Evolutionary conservation across 2,113 vertebrate species (phyloP).

Genomic region (Solenodon paradoxus): DNA sequence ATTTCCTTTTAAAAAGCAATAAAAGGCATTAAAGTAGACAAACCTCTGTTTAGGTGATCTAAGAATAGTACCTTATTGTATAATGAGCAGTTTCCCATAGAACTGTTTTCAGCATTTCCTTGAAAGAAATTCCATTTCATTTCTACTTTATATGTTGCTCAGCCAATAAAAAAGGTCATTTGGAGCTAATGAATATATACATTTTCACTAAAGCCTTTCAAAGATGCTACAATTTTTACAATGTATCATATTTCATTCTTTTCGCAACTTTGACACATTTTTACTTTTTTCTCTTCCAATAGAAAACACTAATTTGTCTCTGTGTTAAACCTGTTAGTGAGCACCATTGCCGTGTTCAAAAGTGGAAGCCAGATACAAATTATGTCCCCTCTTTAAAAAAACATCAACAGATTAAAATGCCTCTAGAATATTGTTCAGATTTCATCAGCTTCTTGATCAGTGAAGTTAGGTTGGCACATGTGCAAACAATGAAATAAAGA

Average conservation of each 20-base stretch:
- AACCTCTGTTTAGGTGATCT: conserved; percentile 49
- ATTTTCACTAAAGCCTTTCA: conserved; percentile 26
- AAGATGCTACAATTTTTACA: background rate
- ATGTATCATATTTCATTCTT: background rate
- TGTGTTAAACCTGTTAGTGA: background rate
- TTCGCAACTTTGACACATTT: background rate
- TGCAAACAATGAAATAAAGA: conserved; percentile 37
- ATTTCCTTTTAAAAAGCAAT: background rate
- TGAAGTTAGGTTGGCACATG: background rate
- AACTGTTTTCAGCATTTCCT: conserved; percentile 45
- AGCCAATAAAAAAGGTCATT: conserved; percentile 22
- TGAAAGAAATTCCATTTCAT: conserved; percentile 64
- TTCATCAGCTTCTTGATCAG: background rate
- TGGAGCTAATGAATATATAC: background rate
- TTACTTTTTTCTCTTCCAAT: background rate
- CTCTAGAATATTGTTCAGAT: background rate
- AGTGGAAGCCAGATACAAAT: background rate
- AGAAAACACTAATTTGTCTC: background rate
- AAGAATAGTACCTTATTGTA: conserved; percentile 52
- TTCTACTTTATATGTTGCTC: conserved; percentile 56
- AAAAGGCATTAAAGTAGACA: background rate
- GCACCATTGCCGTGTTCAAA: background rate
- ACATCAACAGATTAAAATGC: conserved; percentile 18
- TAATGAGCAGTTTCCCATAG: conserved; percentile 39
- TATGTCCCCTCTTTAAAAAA: background rate